These are phyloP conservation scores for Pangasius krempfi DNA, from an alignment of 2,797 vertebrate species.

Conservation along the genomic window DNA sequence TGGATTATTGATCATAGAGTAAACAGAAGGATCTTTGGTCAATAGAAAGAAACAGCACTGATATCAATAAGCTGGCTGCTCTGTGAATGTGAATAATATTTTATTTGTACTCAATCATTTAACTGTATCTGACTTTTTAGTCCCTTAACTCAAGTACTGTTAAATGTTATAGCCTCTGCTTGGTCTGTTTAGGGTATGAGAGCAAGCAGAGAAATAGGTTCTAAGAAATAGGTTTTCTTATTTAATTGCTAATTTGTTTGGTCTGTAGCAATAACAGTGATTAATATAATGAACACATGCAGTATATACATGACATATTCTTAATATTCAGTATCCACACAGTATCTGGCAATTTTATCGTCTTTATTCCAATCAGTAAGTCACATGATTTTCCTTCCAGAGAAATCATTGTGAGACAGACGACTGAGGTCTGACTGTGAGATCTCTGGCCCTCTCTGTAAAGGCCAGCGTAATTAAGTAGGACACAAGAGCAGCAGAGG, in stretches of 20 bases:
- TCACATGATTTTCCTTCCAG: background rate
- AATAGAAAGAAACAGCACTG: background rate
- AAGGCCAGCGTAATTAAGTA: slow-evolving; percentile 47
- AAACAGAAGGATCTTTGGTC: background rate
- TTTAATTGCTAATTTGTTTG: background rate
- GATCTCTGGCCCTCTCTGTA: slow-evolving; percentile 13
- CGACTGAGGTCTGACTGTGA: background rate
- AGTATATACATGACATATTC: background rate
- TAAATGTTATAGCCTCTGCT: background rate
- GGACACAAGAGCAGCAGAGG: slow-evolving; percentile 19
- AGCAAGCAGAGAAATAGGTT: background rate
- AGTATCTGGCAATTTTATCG: background rate
- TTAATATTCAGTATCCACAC: background rate
- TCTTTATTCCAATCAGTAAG: background rate
- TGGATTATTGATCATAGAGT: background rate
- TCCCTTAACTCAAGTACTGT: background rate
- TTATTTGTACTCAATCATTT: background rate
- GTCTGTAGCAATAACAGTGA: background rate
- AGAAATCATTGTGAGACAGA: background rate
- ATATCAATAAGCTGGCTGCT: background rate
- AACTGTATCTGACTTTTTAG: background rate
- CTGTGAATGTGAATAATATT: background rate
- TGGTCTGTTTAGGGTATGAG: background rate
- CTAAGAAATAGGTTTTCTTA: background rate
- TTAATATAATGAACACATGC: background rate